A percentile compares a stretch with the other conserved stretches of the same genome.
Conservation (phyloP, 2,888 invertebrate species). For the Polydrusus tereticollis region DNA sequence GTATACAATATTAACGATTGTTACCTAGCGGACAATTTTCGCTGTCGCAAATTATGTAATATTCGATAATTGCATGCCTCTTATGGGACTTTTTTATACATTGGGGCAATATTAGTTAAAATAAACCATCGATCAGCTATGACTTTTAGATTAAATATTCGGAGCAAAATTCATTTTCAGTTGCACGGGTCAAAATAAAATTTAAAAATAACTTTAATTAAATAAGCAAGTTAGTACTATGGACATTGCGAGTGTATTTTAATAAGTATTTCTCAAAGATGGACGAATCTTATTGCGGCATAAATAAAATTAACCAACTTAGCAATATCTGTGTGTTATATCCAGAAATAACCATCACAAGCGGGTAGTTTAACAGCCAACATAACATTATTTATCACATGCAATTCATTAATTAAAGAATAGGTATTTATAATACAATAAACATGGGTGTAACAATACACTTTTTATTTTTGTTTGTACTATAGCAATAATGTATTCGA, state of each 20-base stretch:
- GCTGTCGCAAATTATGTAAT: too few species aligned
- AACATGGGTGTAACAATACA: conserved; percentile 15
- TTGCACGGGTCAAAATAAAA: too few species aligned
- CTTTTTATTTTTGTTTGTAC: conserved; percentile 12
- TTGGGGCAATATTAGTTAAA: too few species aligned
- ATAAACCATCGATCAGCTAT: too few species aligned
- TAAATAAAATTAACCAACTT: conserved; percentile 32
- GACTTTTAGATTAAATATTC: too few species aligned
- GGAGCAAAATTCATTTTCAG: too few species aligned
- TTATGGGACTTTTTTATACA: too few species aligned
- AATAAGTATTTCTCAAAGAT: conserved; percentile 17
- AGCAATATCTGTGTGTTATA: conserved; percentile 52
- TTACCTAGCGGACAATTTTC: too few species aligned
- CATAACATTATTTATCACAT: conserved; percentile 65
- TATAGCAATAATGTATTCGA: neutral
- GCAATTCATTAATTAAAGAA: conserved; percentile 59
- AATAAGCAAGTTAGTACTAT: neutral
- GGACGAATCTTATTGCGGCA: conserved; percentile 29
- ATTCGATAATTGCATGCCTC: too few species aligned
- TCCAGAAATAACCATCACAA: conserved; percentile 54
- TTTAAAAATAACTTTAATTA: neutral
- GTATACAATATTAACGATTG: too few species aligned
- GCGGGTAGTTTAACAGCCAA: conserved; percentile 63
- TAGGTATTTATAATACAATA: conserved; percentile 42
- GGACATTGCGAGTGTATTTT: neutral